A percentile compares a stretch with the other conserved stretches of the same genome.
Evolutionary conservation across 2,888 invertebrate genomes (phyloP).

Genomic region (Lingula anatina): DNA sequence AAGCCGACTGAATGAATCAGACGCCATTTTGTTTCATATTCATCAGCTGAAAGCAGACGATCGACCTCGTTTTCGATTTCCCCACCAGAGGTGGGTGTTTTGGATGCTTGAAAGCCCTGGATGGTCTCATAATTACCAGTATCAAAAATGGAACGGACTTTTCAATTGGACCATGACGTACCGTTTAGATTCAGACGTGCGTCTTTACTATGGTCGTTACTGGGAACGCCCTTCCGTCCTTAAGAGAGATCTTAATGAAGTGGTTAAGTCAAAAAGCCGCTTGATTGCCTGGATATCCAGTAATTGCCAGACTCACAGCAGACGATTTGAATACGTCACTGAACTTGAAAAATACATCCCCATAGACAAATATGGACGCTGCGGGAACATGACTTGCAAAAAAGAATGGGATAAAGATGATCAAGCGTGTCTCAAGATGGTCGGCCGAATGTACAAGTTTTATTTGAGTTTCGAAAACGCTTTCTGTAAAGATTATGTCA

Average conservation of each 20-base stretch:
- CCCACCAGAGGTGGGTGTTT: too few species aligned
- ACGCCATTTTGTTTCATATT: too few species aligned
- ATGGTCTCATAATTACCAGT: too few species aligned
- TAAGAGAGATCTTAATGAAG: not conserved
- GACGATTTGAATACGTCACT: constrained; percentile 10
- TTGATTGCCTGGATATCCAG: constrained; percentile 12
- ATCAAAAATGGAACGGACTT: not conserved
- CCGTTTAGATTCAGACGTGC: constrained; percentile 9
- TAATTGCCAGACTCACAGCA: constrained; percentile 9
- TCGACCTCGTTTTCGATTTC: too few species aligned
- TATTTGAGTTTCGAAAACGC: constrained; percentile 16
- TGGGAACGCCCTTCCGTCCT: not conserved
- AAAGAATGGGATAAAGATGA: not conserved
- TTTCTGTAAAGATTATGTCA: constrained; percentile 17
- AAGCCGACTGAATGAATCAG: too few species aligned
- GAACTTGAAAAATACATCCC: constrained; percentile 5
- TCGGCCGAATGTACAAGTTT: constrained; percentile 12
- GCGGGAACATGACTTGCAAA: too few species aligned
- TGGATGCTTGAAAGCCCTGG: too few species aligned
- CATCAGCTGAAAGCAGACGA: too few species aligned
- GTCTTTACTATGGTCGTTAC: constrained; percentile 6
- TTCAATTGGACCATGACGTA: constrained; percentile 14
- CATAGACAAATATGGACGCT: constrained; percentile 10
- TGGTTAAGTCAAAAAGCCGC: not conserved
- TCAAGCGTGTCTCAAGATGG: not conserved